These are phyloP conservation scores for Capra hircus DNA, from an alignment of 2,113 vertebrate species.

Conservation along the genomic window DNA sequence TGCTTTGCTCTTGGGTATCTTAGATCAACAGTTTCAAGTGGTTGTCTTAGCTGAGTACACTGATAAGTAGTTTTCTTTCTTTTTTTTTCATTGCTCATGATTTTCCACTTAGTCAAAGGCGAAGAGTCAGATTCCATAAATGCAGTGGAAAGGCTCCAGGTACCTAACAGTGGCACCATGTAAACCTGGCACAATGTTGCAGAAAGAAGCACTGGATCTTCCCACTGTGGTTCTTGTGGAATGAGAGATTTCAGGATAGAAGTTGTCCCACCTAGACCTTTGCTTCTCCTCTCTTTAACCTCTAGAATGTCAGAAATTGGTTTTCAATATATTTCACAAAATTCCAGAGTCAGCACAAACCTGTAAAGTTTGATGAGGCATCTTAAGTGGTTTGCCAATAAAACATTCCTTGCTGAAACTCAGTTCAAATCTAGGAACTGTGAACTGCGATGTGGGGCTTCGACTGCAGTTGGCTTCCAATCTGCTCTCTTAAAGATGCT, in stretches of 20 bases:
- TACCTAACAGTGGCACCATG: background rate
- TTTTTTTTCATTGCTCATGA: background rate
- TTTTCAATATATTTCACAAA: background rate
- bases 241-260: background rate
- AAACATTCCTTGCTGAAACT: slow-evolving; percentile 2
- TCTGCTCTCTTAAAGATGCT: background rate
- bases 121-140: background rate
- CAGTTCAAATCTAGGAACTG: background rate
- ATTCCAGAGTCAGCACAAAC: background rate
- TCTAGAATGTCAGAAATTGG: background rate
- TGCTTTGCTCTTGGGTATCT: background rate
- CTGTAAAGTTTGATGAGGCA: background rate
- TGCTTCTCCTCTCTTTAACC: background rate
- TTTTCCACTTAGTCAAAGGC: background rate
- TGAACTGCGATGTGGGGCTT: background rate
- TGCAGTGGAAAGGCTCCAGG: background rate
- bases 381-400: background rate
- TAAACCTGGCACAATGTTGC: background rate
- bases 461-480: background rate
- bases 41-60: background rate
- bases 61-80: background rate
- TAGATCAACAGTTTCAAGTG: background rate
- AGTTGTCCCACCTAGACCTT: background rate
- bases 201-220: background rate
- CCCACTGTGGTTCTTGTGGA: background rate